These are phyloP conservation scores for Aurelia coerulea DNA, from an alignment of 30 jellyfish, hydroid and myxozoan species.

Conservation along the genomic window DNA sequence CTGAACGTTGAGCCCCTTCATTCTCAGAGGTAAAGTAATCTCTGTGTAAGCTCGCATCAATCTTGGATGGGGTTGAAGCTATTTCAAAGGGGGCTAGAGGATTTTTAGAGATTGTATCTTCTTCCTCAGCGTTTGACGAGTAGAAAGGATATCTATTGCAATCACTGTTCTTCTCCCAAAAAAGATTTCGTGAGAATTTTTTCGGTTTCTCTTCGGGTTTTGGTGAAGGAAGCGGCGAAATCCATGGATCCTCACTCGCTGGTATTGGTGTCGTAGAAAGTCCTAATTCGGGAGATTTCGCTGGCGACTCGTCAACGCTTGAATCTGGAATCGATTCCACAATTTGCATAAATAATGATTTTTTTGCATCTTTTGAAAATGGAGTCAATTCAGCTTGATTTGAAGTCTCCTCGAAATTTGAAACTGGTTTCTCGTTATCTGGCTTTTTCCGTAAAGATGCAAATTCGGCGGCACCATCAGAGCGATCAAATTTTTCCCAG, in stretches of 20 bases:
- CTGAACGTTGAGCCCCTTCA: not conserved
- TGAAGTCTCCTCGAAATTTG: too few species aligned
- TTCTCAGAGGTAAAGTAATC: not conserved
- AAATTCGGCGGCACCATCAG: constrained; percentile 15
- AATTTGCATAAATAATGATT: not conserved
- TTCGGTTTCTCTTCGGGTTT: not conserved
- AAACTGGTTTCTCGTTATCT: not conserved
- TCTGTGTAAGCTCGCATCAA: not conserved
- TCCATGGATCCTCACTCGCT: constrained; percentile 25
- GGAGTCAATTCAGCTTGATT: not conserved
- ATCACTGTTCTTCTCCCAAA: constrained; percentile 47
- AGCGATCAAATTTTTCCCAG: constrained; percentile 54
- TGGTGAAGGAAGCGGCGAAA: constrained; percentile 42
- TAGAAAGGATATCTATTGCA: constrained; percentile 35
- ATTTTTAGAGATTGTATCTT: not conserved
- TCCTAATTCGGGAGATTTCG: too few species aligned
- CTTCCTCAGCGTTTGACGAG: constrained; percentile 17
- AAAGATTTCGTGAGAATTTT: constrained; percentile 10
- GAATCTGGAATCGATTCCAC: not conserved
- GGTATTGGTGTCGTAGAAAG: too few species aligned
- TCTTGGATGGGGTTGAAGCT: too few species aligned
- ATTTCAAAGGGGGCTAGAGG: not conserved
- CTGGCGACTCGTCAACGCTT: too few species aligned
- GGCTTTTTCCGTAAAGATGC: not conserved
- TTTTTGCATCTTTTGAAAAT: not conserved